Base-by-base conservation (phyloP, 2,113 vertebrate genomes). In the Tor tambroides region DNA sequence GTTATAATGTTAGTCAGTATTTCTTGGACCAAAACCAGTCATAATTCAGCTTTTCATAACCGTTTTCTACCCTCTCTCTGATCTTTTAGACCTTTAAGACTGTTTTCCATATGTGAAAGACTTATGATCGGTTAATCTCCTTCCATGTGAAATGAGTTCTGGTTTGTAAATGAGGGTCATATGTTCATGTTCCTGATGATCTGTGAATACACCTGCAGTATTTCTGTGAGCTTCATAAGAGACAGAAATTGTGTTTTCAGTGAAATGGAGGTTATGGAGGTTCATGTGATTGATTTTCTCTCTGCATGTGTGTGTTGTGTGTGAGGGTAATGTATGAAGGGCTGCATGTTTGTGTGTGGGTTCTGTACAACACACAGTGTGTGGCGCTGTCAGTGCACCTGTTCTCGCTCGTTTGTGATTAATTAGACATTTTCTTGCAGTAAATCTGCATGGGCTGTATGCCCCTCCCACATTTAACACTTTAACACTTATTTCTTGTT, bases 341-440 rank as follows among this genome's bases (percentile, higher is more conserved):
- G 14, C 28, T 54, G 84, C 84, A 81, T 88, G 67, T 82, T 10
- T 75, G 69, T 63, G 71, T 54, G 78, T 51, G 54, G 35, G 43
- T 54, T 32, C 21, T 75, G 54, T 63, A 10, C 17, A 17, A 46
- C 43, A 78, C 15, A 30, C 46, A 79, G 71, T 9, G 28, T 77
- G 30, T 77, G 59, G 81, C 23, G 1, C 65, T 65, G 67, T 72
- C 41, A 26, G 19, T 76, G 43, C 71, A 86, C 61, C 54, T 43
- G 43, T 26, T 63, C 35, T 30, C 26, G 21, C 32, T 43, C 21
- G 26, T 69, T 88, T 63, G 59, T 54, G 56, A 65, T 78, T 19
- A 79, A 69, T 85, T 67, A 11, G 15, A 17, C 49, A 15, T 69
- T 69, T 69, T 69, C 14, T 69, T 23, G 21, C 11, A 35, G 74